Evolutionary conservation across 2,888 invertebrate genomes (phyloP), one percentile per base, ranked within the genome.

Genomic region (Malthinus flaveolus): DNA sequence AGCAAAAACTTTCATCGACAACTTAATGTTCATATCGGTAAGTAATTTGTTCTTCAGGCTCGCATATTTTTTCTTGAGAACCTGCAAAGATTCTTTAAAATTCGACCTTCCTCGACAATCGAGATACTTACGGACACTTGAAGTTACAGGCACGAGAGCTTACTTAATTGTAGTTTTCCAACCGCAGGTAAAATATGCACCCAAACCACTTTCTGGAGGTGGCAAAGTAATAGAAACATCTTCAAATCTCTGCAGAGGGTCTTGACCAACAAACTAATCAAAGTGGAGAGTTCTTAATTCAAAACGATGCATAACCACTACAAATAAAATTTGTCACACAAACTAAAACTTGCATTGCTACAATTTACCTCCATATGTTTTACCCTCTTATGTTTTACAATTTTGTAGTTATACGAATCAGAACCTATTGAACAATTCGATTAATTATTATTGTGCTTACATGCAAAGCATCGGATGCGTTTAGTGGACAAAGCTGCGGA

Each of bases 161-260:
- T 95, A 96, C 12, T 94, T 83, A 64, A 99, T 89, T 59, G 93
- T 90, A 8, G 90, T 91, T 80, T 97, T 97, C 97, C 97, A 99
- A 73, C 92, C 90, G 78, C 90, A 87, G 61, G 96, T 95, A 65
- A 95, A 84, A 80, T 96, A 90, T 7, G 89, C 87, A 56, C 96
- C 95, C 46, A 92, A 84, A 53, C 96, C 95, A 71, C 91, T 91
- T 73, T 91, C 91, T 0, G 87, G 85, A 31, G 89, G 86, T 11
- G 90, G 88, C 59, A 88, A 76, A 67, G 81, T 78, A 11, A 83
- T 80, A 23, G 81, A 80, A 50, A 81, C 82, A 49, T 83, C 83
- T 58, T 82, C 83, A 13, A 81, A 73, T 34, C 83, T 83, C 45
- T 80, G 81, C 54, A 85, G 79, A 7, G 89, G 87, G 80, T 95